A percentile compares a stretch with the other conserved stretches of the same genome.
phyloP scores from a whole-genome alignment of 2,888 invertebrate species.

The Branchinecta sandiegonensis region DNA sequence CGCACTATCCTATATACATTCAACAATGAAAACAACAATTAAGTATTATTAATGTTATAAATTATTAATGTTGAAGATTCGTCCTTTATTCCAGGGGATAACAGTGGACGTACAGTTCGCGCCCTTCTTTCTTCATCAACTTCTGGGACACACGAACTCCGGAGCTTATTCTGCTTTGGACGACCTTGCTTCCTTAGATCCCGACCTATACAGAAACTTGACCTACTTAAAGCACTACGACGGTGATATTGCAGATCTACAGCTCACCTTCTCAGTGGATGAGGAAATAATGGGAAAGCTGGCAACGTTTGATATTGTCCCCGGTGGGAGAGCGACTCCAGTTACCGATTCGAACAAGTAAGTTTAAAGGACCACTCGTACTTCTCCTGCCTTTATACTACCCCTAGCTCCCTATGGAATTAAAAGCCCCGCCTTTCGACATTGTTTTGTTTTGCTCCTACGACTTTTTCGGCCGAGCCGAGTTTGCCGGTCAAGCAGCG shows the following conservation, averaged over 20 bases:
- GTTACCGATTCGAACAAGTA: slow-evolving; percentile 95
- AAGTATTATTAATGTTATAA: no score
- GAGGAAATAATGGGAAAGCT: slow-evolving; percentile 87
- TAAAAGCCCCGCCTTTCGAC: no score
- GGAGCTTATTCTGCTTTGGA: slow-evolving; percentile 93
- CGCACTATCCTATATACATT: no score
- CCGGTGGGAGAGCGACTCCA: slow-evolving; percentile 80
- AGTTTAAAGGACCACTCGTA: slow-evolving; percentile 28
- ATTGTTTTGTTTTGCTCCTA: no score
- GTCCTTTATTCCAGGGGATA: slow-evolving; percentile 51
- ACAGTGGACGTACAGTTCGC: slow-evolving; percentile 98
- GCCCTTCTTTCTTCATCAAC: slow-evolving; percentile 91
- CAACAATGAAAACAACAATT: no score
- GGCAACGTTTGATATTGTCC: slow-evolving; percentile 84
- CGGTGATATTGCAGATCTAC: slow-evolving; percentile 75
- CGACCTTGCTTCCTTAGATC: slow-evolving; percentile 89
- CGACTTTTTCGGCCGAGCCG: no score
- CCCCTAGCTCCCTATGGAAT: no score
- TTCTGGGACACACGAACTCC: slow-evolving; percentile 79
- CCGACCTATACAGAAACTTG: slow-evolving; percentile 85
- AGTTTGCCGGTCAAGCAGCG: no score
- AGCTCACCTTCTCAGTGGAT: slow-evolving; percentile 89
- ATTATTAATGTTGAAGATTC: neutral
- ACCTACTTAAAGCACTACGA: slow-evolving; percentile 88
- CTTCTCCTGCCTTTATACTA: no score